Evolutionary conservation across 2,888 invertebrate species (phyloP).

Genomic region (Xestobium rufovillosum): DNA sequence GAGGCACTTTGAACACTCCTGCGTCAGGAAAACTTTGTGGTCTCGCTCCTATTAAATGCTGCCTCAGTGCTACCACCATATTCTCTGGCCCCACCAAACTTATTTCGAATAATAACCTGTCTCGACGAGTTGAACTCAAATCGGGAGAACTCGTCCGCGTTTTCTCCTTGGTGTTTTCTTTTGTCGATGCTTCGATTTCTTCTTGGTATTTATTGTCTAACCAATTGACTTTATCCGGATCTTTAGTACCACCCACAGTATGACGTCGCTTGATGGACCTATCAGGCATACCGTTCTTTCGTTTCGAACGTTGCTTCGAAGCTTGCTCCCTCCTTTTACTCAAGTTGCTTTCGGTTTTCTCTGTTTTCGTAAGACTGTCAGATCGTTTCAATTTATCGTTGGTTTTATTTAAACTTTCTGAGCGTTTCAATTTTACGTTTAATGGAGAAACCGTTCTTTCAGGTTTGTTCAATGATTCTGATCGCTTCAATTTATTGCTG

Average conservation of each 20-base stretch:
- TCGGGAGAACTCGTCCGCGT: conserved; percentile 57
- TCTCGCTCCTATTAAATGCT: conserved; percentile 45
- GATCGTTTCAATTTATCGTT: conserved; percentile 50
- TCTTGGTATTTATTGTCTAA: conserved; percentile 47
- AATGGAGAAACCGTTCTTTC: conserved; percentile 43
- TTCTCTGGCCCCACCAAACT: conserved; percentile 47
- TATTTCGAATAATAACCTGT: conserved; percentile 46
- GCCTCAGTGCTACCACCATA: conserved; percentile 44
- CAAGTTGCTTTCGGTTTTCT: conserved; percentile 72
- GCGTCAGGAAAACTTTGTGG: conserved; percentile 49
- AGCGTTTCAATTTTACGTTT: conserved; percentile 49
- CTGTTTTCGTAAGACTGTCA: conserved; percentile 60
- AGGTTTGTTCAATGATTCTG: conserved; percentile 56
- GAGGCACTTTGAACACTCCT: conserved; percentile 49
- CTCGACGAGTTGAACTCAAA: conserved; percentile 43
- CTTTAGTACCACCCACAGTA: conserved; percentile 90
- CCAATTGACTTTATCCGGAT: conserved; percentile 61
- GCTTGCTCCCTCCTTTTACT: conserved; percentile 59
- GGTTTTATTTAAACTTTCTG: conserved; percentile 53
- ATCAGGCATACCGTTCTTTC: conserved; percentile 73
- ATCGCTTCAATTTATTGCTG: conserved; percentile 49
- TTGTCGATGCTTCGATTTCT: conserved; percentile 38
- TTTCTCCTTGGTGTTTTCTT: conserved; percentile 46
- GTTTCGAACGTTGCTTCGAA: conserved; percentile 41
- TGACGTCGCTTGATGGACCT: conserved; percentile 81